Evolutionary conservation across 2,113 vertebrate genomes (phyloP).

Genomic region (Podocnemis expansa): DNA sequence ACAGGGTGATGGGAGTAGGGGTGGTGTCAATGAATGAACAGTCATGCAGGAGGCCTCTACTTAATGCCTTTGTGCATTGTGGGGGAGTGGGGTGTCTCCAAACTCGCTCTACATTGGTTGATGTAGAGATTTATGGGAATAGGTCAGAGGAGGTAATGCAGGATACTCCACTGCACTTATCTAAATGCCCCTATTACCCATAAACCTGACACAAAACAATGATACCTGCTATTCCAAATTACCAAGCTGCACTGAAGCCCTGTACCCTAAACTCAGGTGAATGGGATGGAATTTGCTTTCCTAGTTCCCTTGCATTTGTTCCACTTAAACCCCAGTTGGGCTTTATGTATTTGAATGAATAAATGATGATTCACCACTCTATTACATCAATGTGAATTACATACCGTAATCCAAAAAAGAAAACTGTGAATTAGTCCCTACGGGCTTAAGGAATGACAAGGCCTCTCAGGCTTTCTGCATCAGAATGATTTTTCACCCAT

Average conservation of each 20-base stretch:
- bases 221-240: background rate
- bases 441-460: conserved; percentile 47
- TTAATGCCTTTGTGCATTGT: background rate
- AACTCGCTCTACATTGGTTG: background rate
- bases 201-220: background rate
- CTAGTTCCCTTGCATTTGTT: conserved; percentile 35
- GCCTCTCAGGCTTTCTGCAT: conserved; percentile 29
- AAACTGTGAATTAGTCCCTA: conserved; percentile 46
- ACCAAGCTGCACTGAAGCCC: background rate
- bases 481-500: conserved; percentile 43
- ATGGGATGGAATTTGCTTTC: conserved; percentile 9
- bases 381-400: conserved; percentile 58
- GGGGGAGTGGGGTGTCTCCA: background rate
- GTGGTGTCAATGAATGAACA: background rate
- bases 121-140: conserved; percentile 18
- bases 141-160: conserved; percentile 6
- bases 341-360: conserved; percentile 53
- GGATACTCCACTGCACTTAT: conserved; percentile 5
- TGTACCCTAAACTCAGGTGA: background rate
- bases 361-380: conserved; percentile 45
- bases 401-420: conserved; percentile 37
- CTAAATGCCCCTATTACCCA: conserved; percentile 41
- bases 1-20: background rate
- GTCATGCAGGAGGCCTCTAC: background rate
- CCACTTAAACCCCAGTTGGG: conserved; percentile 60